Conservation (phyloP, 2,113 vertebrate genomes). For the Pithys albifrons region DNA sequence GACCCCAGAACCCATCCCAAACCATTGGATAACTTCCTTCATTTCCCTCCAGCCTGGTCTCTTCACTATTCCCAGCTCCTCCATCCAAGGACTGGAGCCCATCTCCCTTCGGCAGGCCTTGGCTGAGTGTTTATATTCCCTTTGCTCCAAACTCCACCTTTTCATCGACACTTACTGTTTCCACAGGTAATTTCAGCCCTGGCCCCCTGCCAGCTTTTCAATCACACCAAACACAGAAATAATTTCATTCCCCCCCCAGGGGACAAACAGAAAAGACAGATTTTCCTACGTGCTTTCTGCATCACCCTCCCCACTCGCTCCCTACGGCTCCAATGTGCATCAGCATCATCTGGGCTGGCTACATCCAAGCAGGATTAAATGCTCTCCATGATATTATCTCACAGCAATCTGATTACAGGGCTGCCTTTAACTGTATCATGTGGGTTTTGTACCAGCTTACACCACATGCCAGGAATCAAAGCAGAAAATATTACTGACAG, state of each 20-base stretch:
- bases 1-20: neutral
- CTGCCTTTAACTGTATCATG: neutral
- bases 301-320: neutral
- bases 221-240: neutral
- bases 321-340: neutral
- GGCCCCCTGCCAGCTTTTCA: neutral
- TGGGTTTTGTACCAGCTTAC: neutral
- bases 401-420: neutral
- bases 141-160: neutral
- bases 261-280: neutral
- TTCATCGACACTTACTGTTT: neutral
- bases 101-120: neutral
- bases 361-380: conserved; percentile 3
- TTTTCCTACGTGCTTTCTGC: neutral
- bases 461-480: neutral
- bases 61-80: fast-evolving
- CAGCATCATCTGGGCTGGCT: neutral
- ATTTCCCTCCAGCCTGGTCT: neutral
- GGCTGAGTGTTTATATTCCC: fast-evolving
- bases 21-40: fast-evolving
- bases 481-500: neutral
- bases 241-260: neutral
- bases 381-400: neutral
- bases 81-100: neutral
- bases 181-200: neutral